Evolutionary conservation across 30 jellyfish, hydroid and myxozoan genomes (phyloP), one percentile per base, ranked within the genome.

Genomic region (Catostylus mosaicus): DNA sequence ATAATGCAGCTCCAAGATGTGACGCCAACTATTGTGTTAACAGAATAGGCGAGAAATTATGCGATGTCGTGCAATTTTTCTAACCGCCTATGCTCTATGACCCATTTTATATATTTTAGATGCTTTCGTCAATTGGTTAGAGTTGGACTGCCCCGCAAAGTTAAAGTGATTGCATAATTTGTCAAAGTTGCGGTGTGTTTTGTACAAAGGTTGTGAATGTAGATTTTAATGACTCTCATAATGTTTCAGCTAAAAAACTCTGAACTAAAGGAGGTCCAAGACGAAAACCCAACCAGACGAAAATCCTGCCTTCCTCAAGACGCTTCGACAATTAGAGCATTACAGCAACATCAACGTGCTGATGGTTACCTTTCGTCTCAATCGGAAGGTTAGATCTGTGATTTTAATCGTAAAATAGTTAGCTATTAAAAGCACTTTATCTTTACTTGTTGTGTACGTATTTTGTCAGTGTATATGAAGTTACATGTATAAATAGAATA

Each of bases 271-370:
- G 75, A 77, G 31, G 46, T 24, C 8, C n/a, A n/a, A n/a, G n/a
- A n/a, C n/a, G n/a, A n/a, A 70, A 30, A 52, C 10, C 52, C 52
- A 27, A 38, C 88, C 66, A 61, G 95, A 43, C 83, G 95, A 24
- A 84, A 84, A 54, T 84, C 95, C 1, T 45, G 76, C 50, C 72
- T 84, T 23, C 95, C 95, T 5, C 95, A 84, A 34, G 95, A 84
- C 50, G 85, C 95, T 29, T 11, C 71, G 40, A 84, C 85, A 40
- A 66, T 45, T 48, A 54, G 75, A 18, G 95, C 95, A 1, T 31
- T 84, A 34, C 88, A 84, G 77, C 77, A 73, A n/a, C 95, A 84
- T 48, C 78, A 73, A 20, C 95, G 81, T 22, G 77, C 88, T 14
- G 95, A 84, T 52, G 95, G 95, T 30, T 84, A 84, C 69, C 78